phyloP scores from a whole-genome alignment of 2,113 vertebrate genomes.

The Eulacestoma nigropectus region DNA sequence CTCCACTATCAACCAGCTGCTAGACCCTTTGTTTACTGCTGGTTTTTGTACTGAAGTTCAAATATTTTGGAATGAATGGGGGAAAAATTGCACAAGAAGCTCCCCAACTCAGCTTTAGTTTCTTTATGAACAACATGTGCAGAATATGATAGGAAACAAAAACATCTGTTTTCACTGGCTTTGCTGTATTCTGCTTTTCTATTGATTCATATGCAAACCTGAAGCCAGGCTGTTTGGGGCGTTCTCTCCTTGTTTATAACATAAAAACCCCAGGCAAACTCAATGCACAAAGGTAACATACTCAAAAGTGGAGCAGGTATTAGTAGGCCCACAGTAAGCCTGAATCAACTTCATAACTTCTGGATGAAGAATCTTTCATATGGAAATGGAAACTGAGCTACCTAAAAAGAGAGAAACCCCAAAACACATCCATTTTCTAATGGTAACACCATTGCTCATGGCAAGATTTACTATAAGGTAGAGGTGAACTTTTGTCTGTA shows the following conservation, averaged over 20 bases:
- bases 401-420: not conserved
- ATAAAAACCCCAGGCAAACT: not conserved
- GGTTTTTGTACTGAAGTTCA: not conserved
- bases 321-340: not conserved
- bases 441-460: not conserved
- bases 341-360: not conserved
- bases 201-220: not conserved
- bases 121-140: slow-evolving; percentile 22
- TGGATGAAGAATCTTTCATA: not conserved
- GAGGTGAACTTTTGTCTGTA: not conserved
- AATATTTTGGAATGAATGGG: not conserved
- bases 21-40: slow-evolving; percentile 16
- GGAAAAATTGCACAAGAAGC: not conserved
- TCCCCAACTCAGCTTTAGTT: not conserved
- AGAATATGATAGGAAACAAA: not conserved
- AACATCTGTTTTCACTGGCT: slow-evolving; percentile 3
- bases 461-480: not conserved
- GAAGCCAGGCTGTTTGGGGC: not conserved
- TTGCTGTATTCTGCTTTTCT: not conserved
- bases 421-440: not conserved
- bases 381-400: not conserved
- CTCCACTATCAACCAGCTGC: not conserved
- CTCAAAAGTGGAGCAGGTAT: not conserved
- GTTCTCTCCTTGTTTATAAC: not conserved
- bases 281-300: not conserved